These are phyloP conservation scores for Lophius americanus DNA, from an alignment of 2,797 vertebrate genomes.

Conservation along the genomic window DNA sequence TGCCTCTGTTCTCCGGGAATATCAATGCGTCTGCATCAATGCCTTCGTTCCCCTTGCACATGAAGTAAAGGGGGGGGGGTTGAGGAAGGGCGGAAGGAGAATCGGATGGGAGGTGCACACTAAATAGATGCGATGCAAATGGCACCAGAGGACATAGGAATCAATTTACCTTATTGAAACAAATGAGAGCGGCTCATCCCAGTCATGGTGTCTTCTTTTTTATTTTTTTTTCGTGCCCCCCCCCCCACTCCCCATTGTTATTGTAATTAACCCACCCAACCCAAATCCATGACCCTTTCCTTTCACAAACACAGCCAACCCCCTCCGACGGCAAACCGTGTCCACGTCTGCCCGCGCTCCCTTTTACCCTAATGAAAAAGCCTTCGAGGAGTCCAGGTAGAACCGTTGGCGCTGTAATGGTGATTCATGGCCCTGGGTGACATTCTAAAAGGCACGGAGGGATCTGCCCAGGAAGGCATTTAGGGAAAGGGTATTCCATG, in stretches of 20 bases:
- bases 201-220: constrained; percentile 45
- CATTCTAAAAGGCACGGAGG: constrained; percentile 72
- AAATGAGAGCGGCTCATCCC: constrained; percentile 79
- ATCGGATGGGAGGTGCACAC: constrained; percentile 55
- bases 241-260: constrained; percentile 65
- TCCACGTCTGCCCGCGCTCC: constrained; percentile 48
- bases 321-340: constrained; percentile 30
- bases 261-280: constrained; percentile 80
- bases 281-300: constrained; percentile 64
- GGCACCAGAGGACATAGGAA: constrained; percentile 79
- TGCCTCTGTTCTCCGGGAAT: constrained; percentile 51
- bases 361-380: constrained; percentile 85
- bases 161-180: constrained; percentile 86
- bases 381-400: constrained; percentile 70
- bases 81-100: constrained; percentile 39
- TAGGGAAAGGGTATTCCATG: constrained; percentile 68
- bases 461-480: constrained; percentile 68
- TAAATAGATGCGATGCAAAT: constrained; percentile 82
- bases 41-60: constrained; percentile 68
- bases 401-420: constrained; percentile 64
- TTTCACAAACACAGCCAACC: constrained; percentile 54
- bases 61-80: constrained; percentile 61
- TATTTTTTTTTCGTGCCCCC: constrained; percentile 61
- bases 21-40: constrained; percentile 66
- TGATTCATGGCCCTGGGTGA: constrained; percentile 78